Evolutionary conservation across 1,140 invertebrate species (phyloP).

Genomic region (Ostrea edulis): DNA sequence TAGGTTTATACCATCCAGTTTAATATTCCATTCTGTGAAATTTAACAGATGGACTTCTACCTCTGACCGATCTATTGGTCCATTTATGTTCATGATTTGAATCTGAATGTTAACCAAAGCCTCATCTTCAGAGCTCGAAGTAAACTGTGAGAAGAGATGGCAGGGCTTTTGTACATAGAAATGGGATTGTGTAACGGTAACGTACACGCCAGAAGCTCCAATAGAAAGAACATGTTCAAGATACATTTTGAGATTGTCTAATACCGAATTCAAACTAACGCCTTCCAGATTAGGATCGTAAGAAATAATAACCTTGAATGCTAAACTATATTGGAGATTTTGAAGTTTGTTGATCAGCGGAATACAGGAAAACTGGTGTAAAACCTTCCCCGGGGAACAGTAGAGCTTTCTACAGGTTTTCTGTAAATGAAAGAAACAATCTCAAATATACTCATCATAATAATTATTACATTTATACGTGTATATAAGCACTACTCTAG

Average conservation of each 20-base stretch:
- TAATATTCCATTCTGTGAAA: not conserved
- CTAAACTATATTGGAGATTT: not conserved
- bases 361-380: not conserved
- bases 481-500: too few relatives aligned
- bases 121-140: not conserved
- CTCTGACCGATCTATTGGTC: not conserved
- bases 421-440: constrained; percentile 35
- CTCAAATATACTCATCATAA: too few relatives aligned
- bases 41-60: not conserved
- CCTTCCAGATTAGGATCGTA: not conserved
- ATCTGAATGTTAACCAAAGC: not conserved
- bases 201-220: not conserved
- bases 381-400: constrained; percentile 16
- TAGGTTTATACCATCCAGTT: too few relatives aligned
- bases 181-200: not conserved
- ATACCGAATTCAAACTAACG: not conserved
- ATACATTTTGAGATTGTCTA: not conserved
- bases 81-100: not conserved
- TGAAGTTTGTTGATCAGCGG: not conserved
- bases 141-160: not conserved
- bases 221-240: not conserved
- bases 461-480: too few relatives aligned
- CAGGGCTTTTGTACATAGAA: constrained; percentile 4
- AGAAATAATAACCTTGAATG: not conserved
- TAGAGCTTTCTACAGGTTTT: constrained; percentile 8